Evolutionary conservation across 2,113 vertebrate species (phyloP).

Genomic region (Phylloscopus trochiloides): DNA sequence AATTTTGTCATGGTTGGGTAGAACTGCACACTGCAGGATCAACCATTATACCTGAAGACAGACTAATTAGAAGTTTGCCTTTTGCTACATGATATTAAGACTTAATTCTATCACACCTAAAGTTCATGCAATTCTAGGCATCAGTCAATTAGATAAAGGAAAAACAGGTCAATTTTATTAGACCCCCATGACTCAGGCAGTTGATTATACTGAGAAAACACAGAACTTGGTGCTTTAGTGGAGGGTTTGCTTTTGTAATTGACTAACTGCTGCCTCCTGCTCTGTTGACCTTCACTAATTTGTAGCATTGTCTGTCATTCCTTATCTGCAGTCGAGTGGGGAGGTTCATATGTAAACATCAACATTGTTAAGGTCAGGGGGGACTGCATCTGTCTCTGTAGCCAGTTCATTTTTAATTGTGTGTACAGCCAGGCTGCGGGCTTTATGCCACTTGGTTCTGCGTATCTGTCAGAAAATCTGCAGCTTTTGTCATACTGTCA

Average conservation of each 20-base stretch:
- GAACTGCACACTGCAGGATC: neutral
- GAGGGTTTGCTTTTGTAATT: slow-evolving; percentile 61
- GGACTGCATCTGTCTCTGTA: slow-evolving; percentile 6
- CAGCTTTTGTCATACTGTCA: neutral
- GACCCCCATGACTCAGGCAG: slow-evolving; percentile 45
- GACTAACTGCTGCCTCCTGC: slow-evolving; percentile 66
- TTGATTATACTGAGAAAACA: slow-evolving; percentile 75
- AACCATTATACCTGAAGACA: slow-evolving; percentile 41
- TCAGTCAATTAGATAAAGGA: slow-evolving; percentile 63
- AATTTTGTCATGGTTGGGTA: slow-evolving; percentile 42
- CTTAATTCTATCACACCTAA: slow-evolving; percentile 65
- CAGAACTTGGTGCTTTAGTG: slow-evolving; percentile 50
- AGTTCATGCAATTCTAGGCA: slow-evolving; percentile 62
- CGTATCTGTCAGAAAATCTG: neutral
- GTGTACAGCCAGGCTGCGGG: neutral
- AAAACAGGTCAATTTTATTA: slow-evolving; percentile 72
- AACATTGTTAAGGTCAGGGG: slow-evolving; percentile 23
- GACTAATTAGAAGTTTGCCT: slow-evolving; percentile 65
- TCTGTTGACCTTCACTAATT: slow-evolving; percentile 74
- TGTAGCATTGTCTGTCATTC: slow-evolving; percentile 65
- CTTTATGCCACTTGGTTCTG: neutral
- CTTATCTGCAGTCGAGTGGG: slow-evolving; percentile 44
- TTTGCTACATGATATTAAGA: slow-evolving; percentile 60
- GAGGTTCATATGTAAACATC: slow-evolving; percentile 53
- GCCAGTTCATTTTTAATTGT: slow-evolving; percentile 15